A percentile compares a stretch with the other conserved stretches of the same genome.
Conservation (phyloP, 2,888 invertebrate species). For the Chirona hameri region DNA sequence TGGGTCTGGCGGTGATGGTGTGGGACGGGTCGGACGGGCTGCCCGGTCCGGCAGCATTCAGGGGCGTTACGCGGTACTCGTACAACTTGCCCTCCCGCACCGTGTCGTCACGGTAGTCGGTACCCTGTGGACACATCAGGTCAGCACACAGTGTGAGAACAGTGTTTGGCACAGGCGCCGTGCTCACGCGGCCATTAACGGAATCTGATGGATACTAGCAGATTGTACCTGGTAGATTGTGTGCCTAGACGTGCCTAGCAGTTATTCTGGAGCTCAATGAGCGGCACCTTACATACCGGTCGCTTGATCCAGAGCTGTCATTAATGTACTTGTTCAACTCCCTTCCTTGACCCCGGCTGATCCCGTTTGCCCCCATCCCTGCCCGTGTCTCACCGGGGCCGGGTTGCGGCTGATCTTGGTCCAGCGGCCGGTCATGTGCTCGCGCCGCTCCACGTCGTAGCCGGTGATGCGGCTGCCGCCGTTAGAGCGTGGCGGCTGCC, state of each 20-base stretch:
- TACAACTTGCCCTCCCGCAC: slow-evolving; percentile 89
- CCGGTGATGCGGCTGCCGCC: slow-evolving; percentile 94
- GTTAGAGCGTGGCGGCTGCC: slow-evolving; percentile 91
- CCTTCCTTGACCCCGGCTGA: too few species aligned
- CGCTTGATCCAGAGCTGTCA: too few species aligned
- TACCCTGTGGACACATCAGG: slow-evolving; percentile 47
- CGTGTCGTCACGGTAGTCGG: slow-evolving; percentile 78
- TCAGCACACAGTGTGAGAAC: too few species aligned
- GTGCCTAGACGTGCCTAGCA: too few species aligned
- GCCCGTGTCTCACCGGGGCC: slow-evolving; percentile 50
- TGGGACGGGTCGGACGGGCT: slow-evolving; percentile 85
- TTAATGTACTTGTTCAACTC: too few species aligned
- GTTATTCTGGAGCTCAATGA: too few species aligned
- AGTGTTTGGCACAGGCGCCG: too few species aligned
- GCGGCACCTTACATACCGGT: too few species aligned
- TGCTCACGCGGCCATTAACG: too few species aligned
- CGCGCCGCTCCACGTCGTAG: slow-evolving; percentile 87
- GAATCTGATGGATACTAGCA: too few species aligned
- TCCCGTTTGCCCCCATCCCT: too few species aligned
- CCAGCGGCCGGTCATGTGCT: slow-evolving; percentile 86
- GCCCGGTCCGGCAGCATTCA: slow-evolving; percentile 88
- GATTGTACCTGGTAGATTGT: too few species aligned
- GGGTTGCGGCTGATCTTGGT: slow-evolving; percentile 85
- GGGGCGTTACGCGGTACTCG: slow-evolving; percentile 87
- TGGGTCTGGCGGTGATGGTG: slow-evolving; percentile 78